Conservation (phyloP, 2,797 vertebrate genomes). For the Meda fulgida region DNA sequence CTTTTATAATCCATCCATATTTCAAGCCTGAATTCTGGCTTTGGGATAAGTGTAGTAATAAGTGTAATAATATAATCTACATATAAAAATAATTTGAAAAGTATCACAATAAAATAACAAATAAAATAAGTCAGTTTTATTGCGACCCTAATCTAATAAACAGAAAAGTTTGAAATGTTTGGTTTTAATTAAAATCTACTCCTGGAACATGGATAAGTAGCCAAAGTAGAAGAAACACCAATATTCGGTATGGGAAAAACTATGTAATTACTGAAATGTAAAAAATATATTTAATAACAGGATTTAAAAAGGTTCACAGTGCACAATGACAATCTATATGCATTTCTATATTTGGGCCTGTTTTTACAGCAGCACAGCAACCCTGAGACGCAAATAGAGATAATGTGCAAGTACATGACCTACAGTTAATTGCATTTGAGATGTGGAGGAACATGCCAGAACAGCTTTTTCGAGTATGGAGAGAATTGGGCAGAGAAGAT, state of each 20-base stretch:
- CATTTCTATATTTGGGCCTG: conserved; percentile 2
- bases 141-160: neutral
- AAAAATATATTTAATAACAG: conserved; percentile 10
- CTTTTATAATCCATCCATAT: neutral
- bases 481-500: conserved; percentile 53
- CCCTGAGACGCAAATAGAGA: conserved; percentile 39
- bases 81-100: neutral
- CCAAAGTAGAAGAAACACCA: neutral
- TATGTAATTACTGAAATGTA: conserved; percentile 21
- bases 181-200: neutral
- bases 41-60: neutral
- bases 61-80: neutral
- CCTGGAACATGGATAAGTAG: neutral
- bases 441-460: conserved; percentile 43
- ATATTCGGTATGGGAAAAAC: neutral
- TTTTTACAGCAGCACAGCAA: conserved; percentile 16
- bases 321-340: neutral
- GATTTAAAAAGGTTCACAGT: neutral
- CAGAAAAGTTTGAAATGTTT: neutral
- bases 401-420: conserved; percentile 52
- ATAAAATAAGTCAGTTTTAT: neutral
- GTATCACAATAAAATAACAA: no score
- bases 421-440: conserved; percentile 51
- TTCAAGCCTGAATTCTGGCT: neutral
- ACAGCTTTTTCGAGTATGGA: conserved; percentile 49